Conservation (phyloP, 2,113 vertebrate genomes). For the Vanacampus margaritifer region DNA sequence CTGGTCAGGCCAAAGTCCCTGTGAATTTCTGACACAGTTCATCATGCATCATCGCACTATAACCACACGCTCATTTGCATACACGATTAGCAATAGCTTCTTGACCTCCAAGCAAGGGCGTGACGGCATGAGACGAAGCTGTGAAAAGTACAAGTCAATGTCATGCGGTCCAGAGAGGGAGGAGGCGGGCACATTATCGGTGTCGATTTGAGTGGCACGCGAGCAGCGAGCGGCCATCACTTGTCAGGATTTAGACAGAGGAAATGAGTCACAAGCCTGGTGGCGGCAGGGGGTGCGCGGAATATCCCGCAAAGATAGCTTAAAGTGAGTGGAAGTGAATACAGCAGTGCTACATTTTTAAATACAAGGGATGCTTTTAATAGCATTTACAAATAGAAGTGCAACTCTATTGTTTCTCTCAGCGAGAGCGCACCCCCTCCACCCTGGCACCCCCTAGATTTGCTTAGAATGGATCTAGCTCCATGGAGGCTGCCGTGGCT, state of each 20-base stretch:
- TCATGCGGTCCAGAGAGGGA: conserved; percentile 44
- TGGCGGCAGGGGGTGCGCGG: conserved; percentile 35
- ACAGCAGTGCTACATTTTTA: conserved; percentile 7
- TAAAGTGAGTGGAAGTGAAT: conserved; percentile 24
- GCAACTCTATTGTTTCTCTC: conserved; percentile 28
- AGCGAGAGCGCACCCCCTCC: background rate
- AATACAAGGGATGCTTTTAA: conserved; percentile 27
- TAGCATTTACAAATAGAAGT: conserved; percentile 40
- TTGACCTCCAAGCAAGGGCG: conserved; percentile 67
- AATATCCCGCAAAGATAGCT: conserved; percentile 52
- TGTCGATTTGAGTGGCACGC: conserved; percentile 56
- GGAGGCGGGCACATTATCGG: conserved; percentile 48
- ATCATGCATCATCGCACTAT: conserved; percentile 32
- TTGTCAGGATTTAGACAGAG: conserved; percentile 72
- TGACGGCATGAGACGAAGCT: conserved; percentile 42
- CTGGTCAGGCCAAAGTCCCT: conserved; percentile 35
- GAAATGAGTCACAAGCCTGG: conserved; percentile 63
- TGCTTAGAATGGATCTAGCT: conserved; percentile 45
- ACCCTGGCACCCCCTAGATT: conserved; percentile 22
- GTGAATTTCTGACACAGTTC: conserved; percentile 41
- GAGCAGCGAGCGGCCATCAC: conserved; percentile 60
- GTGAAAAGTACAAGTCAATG: conserved; percentile 62
- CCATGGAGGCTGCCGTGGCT: conserved; percentile 41
- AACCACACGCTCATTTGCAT: conserved; percentile 53
- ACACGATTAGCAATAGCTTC: conserved; percentile 54